Evolutionary conservation across 2,888 invertebrate genomes (phyloP).

Genomic region (Leptopilina syphax): DNA sequence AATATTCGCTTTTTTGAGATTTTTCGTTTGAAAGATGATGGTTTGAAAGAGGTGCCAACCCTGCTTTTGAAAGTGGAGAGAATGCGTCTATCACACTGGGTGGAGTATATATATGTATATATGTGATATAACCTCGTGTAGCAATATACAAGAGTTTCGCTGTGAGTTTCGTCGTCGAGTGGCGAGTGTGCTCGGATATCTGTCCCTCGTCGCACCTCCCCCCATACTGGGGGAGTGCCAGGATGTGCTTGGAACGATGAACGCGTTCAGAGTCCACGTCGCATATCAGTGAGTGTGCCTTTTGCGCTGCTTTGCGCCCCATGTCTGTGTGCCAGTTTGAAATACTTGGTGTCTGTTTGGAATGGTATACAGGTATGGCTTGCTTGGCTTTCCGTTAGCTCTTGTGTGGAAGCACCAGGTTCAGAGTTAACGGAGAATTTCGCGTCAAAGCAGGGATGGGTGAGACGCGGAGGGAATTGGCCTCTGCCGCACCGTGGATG

Average conservation of each 20-base stretch:
- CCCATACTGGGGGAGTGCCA: constrained; percentile 74
- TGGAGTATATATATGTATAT: constrained; percentile 5
- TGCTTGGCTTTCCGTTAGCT: constrained; percentile 64
- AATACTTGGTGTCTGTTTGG: constrained; percentile 26
- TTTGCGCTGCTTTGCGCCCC: constrained; percentile 51
- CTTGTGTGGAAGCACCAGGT: constrained; percentile 64
- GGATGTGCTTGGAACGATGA: constrained; percentile 76
- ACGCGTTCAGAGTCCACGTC: constrained; percentile 67
- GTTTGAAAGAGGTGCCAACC: constrained; percentile 25
- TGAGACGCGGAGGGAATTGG: constrained; percentile 55
- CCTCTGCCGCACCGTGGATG: constrained; percentile 51
- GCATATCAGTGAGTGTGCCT: constrained; percentile 50
- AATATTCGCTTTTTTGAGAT: neutral
- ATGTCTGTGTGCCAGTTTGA: constrained; percentile 38
- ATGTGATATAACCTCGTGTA: constrained; percentile 57
- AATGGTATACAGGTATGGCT: neutral
- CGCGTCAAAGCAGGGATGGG: constrained; percentile 55
- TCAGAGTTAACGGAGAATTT: constrained; percentile 70
- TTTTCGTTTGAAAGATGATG: neutral
- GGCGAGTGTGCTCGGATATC: constrained; percentile 65
- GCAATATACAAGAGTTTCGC: constrained; percentile 44
- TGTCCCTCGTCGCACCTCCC: constrained; percentile 70
- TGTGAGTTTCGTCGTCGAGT: constrained; percentile 50
- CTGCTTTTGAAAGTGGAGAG: constrained; percentile 16
- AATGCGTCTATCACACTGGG: constrained; percentile 29